Conservation (phyloP, 2,797 vertebrate species). For the Notamacropus eugenii region DNA sequence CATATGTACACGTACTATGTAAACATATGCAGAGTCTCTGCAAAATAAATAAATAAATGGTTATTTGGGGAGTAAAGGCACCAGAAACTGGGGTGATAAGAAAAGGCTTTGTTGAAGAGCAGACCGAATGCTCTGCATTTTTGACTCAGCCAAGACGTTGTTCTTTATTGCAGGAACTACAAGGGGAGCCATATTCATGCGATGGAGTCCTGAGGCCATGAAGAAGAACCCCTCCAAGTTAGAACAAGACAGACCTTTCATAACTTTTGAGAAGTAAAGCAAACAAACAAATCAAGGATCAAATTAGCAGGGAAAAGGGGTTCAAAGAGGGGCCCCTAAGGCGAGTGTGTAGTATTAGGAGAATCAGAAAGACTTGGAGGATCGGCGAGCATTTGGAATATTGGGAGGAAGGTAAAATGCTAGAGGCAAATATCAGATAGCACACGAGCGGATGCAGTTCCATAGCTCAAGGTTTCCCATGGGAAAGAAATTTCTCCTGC, state of each 20-base stretch:
- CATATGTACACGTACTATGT: neutral
- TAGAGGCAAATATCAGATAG: neutral
- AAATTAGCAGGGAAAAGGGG: neutral
- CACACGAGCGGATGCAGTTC: neutral
- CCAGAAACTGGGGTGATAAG: neutral
- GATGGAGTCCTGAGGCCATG: neutral
- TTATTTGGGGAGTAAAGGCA: neutral
- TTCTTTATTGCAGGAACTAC: neutral
- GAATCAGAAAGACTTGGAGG: neutral
- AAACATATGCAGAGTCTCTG: no score
- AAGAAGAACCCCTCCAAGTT: neutral
- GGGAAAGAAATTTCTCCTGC: neutral
- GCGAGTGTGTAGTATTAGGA: neutral
- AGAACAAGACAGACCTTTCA: neutral
- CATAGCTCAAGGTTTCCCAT: neutral
- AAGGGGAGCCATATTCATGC: neutral
- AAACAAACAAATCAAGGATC: neutral
- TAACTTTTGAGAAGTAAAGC: neutral
- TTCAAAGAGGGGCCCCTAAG: neutral
- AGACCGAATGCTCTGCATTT: neutral
- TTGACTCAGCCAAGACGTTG: neutral
- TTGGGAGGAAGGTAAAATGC: neutral
- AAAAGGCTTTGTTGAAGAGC: neutral
- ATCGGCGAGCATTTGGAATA: neutral
- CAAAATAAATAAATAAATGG: no score